A percentile compares a stretch with the other conserved stretches of the same genome.
Evolutionary conservation across 2,797 vertebrate species (phyloP).

Genomic region (Alosa sapidissima): DNA sequence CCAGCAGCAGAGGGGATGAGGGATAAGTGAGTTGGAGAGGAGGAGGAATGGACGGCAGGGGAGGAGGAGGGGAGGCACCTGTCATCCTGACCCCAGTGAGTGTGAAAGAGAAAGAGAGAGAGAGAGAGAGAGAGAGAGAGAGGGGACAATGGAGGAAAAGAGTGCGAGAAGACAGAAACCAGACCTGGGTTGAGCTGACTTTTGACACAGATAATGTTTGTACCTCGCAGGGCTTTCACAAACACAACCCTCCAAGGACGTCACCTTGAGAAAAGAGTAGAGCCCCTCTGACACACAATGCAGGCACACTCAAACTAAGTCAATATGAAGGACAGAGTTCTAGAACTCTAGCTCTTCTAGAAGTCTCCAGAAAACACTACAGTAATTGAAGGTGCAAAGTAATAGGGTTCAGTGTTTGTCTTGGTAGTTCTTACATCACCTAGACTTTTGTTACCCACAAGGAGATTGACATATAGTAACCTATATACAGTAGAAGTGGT

Average conservation of each 20-base stretch:
- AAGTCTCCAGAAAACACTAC: not conserved
- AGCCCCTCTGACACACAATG: not conserved
- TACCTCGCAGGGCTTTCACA: not conserved
- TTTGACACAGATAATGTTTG: not conserved
- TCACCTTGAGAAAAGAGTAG: not conserved
- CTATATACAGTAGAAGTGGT: too few species aligned
- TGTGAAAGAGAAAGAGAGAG: not conserved
- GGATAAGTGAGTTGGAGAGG: not conserved
- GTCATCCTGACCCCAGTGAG: not conserved
- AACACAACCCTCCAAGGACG: not conserved
- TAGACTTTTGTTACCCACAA: too few species aligned
- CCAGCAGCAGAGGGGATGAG: not conserved
- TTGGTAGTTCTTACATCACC: too few species aligned
- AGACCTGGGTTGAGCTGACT: not conserved
- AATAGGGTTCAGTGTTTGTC: not conserved
- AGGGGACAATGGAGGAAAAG: not conserved
- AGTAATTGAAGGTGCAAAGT: not conserved
- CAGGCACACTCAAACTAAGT: not conserved
- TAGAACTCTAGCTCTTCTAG: not conserved
- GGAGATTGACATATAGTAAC: too few species aligned
- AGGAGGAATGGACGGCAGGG: not conserved
- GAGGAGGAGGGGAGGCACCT: not conserved
- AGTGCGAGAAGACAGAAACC: constrained; percentile 1
- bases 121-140: not conserved
- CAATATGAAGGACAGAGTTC: not conserved